Evolutionary conservation across 2,113 vertebrate species (phyloP), one percentile per base, ranked within the genome.

Genomic region (Forbesichthys agassizii): DNA sequence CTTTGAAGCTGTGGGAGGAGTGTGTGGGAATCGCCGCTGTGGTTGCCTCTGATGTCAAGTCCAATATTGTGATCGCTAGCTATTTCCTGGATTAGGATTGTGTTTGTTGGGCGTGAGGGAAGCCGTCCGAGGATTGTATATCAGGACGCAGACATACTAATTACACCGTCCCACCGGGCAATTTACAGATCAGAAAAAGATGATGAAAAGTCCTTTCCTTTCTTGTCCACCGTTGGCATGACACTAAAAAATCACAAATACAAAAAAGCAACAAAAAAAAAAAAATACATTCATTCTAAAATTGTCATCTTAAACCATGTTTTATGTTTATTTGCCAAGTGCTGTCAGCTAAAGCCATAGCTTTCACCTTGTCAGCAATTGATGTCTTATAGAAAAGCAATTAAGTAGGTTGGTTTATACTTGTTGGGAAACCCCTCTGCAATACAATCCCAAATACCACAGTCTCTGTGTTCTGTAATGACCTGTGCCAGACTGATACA

Each of bases 1-100:
- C 95, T 96, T 95, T 96, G 92, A 95, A 96, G 91, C 93, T 78
- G 7, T 71, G 85, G 82, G 86, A 90, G 90, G 91, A 80, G 93
- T 84, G 90, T 88, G 86, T 88, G 86, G 83, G 89, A 86, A 93
- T 93, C 86, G 90, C 88, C 84, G 93, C 88, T 73, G 62, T 87
- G 93, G 93, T 94, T 94, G 92, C 92, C 80, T 84, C 92, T 90
- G 90, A 91, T 95, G 94, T 95, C 94, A 95, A 85, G 92, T 93
- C 92, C 92, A 96, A 93, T 94, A 94, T 93, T 95, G 86, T 82
- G 90, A 93, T 91, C 91, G 88, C 84, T 80, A 86, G 73, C 82
- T 85, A 92, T 92, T 95, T 95, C 92, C 93, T 92, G 89, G 93
- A 92, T 91, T 88, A 89, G 92, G 91, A 94, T 93, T 86, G 81